Evolutionary conservation across 1,140 invertebrate species (phyloP), one percentile per base, ranked within the genome.

Genomic region (Stenopsyche tienmushanensis): DNA sequence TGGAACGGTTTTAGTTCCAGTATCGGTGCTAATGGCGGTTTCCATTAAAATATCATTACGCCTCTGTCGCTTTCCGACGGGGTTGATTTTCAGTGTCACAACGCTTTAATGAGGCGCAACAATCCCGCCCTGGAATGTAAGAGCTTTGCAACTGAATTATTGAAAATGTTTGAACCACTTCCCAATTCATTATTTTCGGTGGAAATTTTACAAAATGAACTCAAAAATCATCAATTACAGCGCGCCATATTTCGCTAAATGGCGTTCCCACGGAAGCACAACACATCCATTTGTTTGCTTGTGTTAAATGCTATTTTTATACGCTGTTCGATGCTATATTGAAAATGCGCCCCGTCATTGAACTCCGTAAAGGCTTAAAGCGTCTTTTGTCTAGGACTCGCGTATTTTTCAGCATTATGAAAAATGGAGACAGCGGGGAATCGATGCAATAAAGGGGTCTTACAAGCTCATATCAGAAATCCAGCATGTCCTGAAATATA

Each of bases 31-130:
- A 58, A 58, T 58, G 55, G 55, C 34, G 24, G 17, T 24, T 18
- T 58, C 55, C 55, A 58, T 58, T 58, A 58, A 58, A 58, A 58
- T 58, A 58, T 58, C 55, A 58, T 58, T 58, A 58, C 41, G 55
- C 8, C 44, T 34, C 29, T 52, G 24, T 52, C 41, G 13, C 18
- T 44, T 44, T 44, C 49, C 49, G 15, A 52, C 24, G 29, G 39
- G 23, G 10, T 24, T 15, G 26, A 21, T 21, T 44, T 24, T 42
- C 34, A 7, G 53, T 25, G 52, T 24, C 20, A 39, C 17, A 25
- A 34, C 41, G 29, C 55, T 29, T 45, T 15, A 57, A 18, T 24
- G 29, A 17, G 53, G 20, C 21, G 24, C n/a, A n/a, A 20, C 47
- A 50, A 50, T 50, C 47, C 3, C n/a, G 41, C 13, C n/a, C 15